A percentile compares a stretch with the other conserved stretches of the same genome.
Evolutionary conservation across 2,797 vertebrate species (phyloP).

Genomic region (Dermochelys coriacea): DNA sequence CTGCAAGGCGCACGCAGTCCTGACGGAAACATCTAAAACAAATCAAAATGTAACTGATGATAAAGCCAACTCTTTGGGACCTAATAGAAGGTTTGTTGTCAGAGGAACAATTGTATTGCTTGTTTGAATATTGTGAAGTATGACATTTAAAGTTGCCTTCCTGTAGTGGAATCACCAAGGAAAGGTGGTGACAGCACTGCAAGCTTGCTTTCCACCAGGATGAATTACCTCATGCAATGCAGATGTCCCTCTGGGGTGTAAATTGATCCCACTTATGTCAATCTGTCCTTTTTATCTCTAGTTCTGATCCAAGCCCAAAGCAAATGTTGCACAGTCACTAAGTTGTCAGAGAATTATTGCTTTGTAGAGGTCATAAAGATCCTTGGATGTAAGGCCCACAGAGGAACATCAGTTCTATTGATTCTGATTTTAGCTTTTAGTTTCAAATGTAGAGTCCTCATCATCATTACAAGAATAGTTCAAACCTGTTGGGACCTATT

Average conservation of each 20-base stretch:
- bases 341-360: background rate
- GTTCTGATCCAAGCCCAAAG: background rate
- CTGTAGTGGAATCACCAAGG: background rate
- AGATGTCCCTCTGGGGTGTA: background rate
- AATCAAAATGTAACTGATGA: background rate
- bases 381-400: background rate
- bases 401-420: background rate
- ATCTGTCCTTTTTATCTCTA: background rate
- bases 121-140: background rate
- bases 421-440: background rate
- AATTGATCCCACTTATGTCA: background rate
- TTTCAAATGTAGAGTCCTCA: background rate
- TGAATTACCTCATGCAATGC: background rate
- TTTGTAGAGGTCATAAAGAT: background rate
- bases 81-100: background rate
- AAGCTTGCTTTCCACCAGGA: background rate
- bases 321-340: background rate
- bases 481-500: background rate
- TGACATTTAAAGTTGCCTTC: background rate
- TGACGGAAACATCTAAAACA: background rate
- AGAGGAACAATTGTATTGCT: background rate
- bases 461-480: background rate
- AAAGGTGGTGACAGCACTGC: background rate
- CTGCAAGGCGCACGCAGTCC: rapidly evolving
- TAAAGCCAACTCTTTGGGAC: background rate